Evolutionary conservation across 2,888 invertebrate genomes (phyloP).

Genomic region (Catocala nupta): DNA sequence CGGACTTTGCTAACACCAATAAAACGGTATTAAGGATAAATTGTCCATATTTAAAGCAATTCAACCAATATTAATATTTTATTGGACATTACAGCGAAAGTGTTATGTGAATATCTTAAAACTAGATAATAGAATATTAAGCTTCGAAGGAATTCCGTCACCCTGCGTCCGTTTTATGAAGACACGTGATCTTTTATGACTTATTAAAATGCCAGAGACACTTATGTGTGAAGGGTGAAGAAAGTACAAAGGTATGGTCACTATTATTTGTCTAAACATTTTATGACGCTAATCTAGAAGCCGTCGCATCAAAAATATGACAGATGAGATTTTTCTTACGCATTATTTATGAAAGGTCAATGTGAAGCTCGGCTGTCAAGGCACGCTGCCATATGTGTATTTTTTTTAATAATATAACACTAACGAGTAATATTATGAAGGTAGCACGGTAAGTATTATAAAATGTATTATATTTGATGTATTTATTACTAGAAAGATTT

Average conservation of each 20-base stretch:
- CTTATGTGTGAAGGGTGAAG: neutral
- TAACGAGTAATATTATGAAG: too few relatives aligned
- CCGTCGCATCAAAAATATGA: neutral
- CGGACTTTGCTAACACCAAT: too few relatives aligned
- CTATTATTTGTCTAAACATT: constrained; percentile 4
- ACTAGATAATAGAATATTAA: too few relatives aligned
- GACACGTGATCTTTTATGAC: constrained; percentile 2
- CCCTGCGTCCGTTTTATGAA: neutral
- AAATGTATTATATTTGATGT: too few relatives aligned
- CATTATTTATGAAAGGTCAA: neutral
- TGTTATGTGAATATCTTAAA: too few relatives aligned
- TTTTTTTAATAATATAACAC: neutral
- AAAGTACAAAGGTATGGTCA: neutral
- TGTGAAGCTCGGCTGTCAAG: neutral
- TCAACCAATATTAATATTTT: too few relatives aligned
- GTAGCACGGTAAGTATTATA: too few relatives aligned
- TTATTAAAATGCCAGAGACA: constrained; percentile 2
- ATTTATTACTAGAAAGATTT: too few relatives aligned
- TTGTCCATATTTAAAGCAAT: too few relatives aligned
- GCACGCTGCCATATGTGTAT: neutral
- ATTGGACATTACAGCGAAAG: too few relatives aligned
- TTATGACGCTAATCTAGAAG: constrained; percentile 3
- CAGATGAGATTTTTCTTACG: neutral
- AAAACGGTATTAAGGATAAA: too few relatives aligned
- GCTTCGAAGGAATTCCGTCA: neutral